These are phyloP conservation scores for Xestoiulus laeticollis DNA, from an alignment of 2,888 invertebrate species.

Conservation along the genomic window DNA sequence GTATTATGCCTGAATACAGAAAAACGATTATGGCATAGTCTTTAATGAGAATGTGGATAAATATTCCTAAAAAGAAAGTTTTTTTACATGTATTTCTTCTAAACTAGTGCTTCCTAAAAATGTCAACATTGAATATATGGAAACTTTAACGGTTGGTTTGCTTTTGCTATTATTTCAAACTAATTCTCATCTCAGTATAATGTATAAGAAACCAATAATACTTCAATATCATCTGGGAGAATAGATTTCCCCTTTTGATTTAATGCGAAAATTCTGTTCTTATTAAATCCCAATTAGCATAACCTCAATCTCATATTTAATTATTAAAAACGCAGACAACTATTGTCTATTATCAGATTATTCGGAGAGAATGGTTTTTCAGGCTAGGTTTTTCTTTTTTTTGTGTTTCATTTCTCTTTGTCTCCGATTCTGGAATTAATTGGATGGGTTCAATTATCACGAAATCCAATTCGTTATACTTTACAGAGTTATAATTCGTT, in stretches of 20 bases:
- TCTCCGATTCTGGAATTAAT: background rate
- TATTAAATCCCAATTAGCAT: background rate
- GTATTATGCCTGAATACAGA: too few relatives aligned
- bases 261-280: constrained; percentile 23
- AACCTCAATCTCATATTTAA: constrained; percentile 7
- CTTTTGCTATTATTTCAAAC: too few relatives aligned
- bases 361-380: background rate
- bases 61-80: too few relatives aligned
- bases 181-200: too few relatives aligned
- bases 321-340: background rate
- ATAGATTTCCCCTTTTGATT: background rate
- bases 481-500: background rate
- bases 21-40: too few relatives aligned
- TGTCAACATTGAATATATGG: too few relatives aligned
- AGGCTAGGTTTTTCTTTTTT: background rate
- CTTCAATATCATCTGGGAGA: background rate
- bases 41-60: too few relatives aligned
- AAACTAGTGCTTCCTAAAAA: too few relatives aligned
- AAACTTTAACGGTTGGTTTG: too few relatives aligned
- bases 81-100: too few relatives aligned
- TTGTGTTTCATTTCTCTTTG: constrained; percentile 8
- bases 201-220: too few relatives aligned
- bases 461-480: background rate
- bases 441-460: background rate
- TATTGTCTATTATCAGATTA: background rate